Conservation (phyloP, 2,797 vertebrate genomes). For the Nasua narica region DNA sequence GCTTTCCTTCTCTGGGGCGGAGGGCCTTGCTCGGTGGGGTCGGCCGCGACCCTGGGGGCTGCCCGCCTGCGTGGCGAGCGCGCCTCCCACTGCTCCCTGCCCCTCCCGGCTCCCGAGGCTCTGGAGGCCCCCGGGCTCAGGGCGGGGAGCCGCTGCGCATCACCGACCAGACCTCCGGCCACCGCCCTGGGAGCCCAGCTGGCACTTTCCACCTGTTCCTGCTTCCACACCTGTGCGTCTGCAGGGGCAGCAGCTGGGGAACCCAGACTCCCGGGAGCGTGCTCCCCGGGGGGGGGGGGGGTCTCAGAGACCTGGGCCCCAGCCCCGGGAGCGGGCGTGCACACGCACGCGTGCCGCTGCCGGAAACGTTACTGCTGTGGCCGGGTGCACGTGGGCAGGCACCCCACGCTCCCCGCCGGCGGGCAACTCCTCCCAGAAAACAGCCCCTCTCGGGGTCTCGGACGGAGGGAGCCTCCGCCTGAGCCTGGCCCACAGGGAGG, state of each 20-base stretch:
- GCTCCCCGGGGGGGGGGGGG: background rate
- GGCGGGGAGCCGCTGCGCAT: background rate
- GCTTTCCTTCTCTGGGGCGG: background rate
- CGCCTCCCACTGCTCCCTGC: background rate
- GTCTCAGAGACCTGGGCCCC: background rate
- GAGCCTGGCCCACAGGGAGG: background rate
- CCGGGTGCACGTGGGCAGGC: no score
- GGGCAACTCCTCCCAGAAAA: background rate
- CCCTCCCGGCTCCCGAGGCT: background rate
- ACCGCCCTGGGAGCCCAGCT: background rate
- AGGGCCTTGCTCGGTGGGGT: background rate
- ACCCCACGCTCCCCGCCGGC: background rate
- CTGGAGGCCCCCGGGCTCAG: background rate
- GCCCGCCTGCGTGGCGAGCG: background rate
- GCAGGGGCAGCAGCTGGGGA: background rate
- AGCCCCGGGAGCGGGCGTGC: background rate
- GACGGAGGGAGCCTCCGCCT: background rate
- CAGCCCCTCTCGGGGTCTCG: background rate
- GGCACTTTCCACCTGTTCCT: background rate
- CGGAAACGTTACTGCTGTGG: background rate
- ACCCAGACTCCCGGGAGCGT: background rate
- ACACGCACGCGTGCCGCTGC: accelerated
- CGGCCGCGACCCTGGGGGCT: background rate
- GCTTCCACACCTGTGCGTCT: background rate
- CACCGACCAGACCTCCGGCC: background rate